These are phyloP conservation scores for Digitonthophagus gazella DNA, from an alignment of 2,888 invertebrate species.

Conservation along the genomic window DNA sequence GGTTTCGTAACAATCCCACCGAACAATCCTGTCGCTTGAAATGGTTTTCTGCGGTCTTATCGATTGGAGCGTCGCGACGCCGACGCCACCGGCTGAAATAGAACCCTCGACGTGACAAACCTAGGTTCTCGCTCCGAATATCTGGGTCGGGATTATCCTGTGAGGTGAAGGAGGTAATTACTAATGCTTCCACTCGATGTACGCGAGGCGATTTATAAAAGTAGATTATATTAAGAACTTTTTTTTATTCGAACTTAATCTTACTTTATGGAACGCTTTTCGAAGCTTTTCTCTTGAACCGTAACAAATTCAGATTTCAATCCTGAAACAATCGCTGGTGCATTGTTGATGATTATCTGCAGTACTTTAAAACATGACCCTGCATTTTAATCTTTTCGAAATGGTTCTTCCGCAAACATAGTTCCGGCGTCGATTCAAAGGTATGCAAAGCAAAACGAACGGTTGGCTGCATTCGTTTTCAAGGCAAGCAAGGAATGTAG, in stretches of 20 bases:
- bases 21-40: conserved; percentile 4
- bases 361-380: neutral
- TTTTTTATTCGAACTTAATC: too few species aligned
- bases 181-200: too few species aligned
- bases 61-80: conserved; percentile 6
- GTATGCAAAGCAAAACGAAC: neutral
- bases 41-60: conserved; percentile 16
- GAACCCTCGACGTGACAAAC: neutral
- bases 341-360: neutral
- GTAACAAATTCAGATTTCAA: neutral
- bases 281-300: neutral
- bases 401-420: neutral
- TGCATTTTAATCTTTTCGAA: neutral
- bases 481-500: neutral
- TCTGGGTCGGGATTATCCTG: too few species aligned
- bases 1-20: conserved; percentile 3
- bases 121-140: too few species aligned
- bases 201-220: too few species aligned
- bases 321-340: neutral
- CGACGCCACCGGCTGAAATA: neutral
- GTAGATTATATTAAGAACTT: too few species aligned
- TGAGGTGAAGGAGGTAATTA: too few species aligned
- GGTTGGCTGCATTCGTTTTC: neutral
- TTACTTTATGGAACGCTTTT: neutral
- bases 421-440: neutral